These are phyloP conservation scores for Microctenopoma stevenorrisi DNA, from an alignment of 2,797 vertebrate species.

Conservation along the genomic window DNA sequence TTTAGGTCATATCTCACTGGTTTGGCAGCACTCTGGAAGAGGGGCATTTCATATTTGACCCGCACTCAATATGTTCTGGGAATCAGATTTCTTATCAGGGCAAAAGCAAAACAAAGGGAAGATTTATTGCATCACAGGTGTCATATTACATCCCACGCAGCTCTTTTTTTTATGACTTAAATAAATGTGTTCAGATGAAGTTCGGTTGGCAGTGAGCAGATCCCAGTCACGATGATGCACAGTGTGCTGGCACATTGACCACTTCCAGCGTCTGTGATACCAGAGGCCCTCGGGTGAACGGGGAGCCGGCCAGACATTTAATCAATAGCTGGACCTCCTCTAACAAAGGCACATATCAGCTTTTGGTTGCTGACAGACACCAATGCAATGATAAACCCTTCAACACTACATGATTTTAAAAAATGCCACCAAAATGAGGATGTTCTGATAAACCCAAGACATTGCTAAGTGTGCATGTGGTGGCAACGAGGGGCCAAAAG, in stretches of 20 bases:
- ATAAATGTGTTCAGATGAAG: slow-evolving; percentile 56
- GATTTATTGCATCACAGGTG: slow-evolving; percentile 42
- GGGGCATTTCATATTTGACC: slow-evolving; percentile 48
- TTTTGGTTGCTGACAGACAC: slow-evolving; percentile 46
- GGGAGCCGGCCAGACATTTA: slow-evolving; percentile 59
- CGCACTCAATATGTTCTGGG: slow-evolving; percentile 30
- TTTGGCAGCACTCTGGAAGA: slow-evolving; percentile 46
- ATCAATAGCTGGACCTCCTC: slow-evolving; percentile 72
- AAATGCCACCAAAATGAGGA: slow-evolving; percentile 24
- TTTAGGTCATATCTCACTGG: slow-evolving; percentile 46
- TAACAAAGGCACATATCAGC: slow-evolving; percentile 42
- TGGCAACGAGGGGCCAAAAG: not conserved
- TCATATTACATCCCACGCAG: slow-evolving; percentile 39
- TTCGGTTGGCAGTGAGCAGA: slow-evolving; percentile 32
- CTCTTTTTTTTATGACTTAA: slow-evolving; percentile 54
- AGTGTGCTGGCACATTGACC: slow-evolving; percentile 48
- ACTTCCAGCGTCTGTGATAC: slow-evolving; percentile 33
- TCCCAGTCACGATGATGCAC: slow-evolving; percentile 32
- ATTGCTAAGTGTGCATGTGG: not conserved
- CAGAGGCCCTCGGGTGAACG: slow-evolving; percentile 31
- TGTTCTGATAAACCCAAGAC: not conserved
- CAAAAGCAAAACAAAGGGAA: slow-evolving; percentile 44
- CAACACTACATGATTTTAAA: slow-evolving; percentile 8
- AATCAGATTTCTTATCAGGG: slow-evolving; percentile 35
- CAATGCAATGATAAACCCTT: slow-evolving; percentile 35